These are phyloP conservation scores for Podabrus alpinus DNA, from an alignment of 2,888 invertebrate species.

Conservation along the genomic window DNA sequence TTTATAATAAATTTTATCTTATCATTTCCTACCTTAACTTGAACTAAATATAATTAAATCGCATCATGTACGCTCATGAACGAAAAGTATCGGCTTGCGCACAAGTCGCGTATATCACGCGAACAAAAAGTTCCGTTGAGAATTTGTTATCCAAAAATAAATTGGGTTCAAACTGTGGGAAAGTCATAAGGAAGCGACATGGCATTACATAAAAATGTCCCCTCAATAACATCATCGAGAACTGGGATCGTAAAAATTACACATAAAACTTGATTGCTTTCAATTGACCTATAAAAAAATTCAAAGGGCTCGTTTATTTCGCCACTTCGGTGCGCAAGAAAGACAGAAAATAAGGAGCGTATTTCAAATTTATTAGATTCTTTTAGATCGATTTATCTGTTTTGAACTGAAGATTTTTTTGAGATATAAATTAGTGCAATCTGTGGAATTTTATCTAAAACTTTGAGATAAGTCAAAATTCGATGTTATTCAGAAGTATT, in stretches of 20 bases:
- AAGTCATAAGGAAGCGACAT: background rate
- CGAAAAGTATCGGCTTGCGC: background rate
- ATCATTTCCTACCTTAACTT: background rate
- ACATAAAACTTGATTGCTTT: background rate
- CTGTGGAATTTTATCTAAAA: background rate
- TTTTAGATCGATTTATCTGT: too few relatives aligned
- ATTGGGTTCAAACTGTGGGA: background rate
- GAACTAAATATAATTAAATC: background rate
- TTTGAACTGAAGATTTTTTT: too few relatives aligned
- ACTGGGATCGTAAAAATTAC: background rate
- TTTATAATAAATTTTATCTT: background rate
- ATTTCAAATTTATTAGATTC: too few relatives aligned
- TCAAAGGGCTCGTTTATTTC: background rate
- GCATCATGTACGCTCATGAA: background rate
- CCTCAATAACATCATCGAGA: background rate
- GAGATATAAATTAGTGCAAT: too few relatives aligned
- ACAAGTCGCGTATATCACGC: background rate
- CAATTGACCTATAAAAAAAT: background rate
- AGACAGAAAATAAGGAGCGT: background rate
- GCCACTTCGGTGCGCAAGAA: background rate
- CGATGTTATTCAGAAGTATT: background rate
- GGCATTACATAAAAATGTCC: background rate
- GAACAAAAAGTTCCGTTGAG: background rate
- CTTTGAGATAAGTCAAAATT: background rate
- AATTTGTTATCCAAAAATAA: background rate